Evolutionary conservation across 1,140 invertebrate species (phyloP).

Genomic region (Matsumurasca onukii): DNA sequence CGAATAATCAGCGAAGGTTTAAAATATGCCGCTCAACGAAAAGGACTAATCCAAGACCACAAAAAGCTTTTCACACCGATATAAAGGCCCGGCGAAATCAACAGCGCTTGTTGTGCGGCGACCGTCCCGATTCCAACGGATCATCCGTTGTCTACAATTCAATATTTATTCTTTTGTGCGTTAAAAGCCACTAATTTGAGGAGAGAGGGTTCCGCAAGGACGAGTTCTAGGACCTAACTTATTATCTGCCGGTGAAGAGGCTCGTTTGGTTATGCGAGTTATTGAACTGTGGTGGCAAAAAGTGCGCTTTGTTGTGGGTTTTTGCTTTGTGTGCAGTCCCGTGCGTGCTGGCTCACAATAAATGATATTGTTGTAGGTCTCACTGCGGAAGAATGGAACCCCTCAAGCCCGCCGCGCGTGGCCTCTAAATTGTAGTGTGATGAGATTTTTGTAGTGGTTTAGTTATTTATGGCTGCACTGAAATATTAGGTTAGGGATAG

Average conservation of each 20-base stretch:
- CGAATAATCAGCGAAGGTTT: too few species aligned
- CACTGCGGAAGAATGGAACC: neutral
- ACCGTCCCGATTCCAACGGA: neutral
- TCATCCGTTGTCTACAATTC: neutral
- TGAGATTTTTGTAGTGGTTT: too few species aligned
- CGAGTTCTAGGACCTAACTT: neutral
- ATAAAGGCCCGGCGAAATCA: too few species aligned
- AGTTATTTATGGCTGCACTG: too few species aligned
- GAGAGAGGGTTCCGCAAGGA: neutral
- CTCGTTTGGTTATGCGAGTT: constrained; percentile 8
- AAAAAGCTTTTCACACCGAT: too few species aligned
- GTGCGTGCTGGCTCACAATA: constrained; percentile 9
- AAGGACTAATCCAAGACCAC: too few species aligned
- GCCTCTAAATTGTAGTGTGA: constrained; percentile 17
- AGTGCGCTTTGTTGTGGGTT: neutral
- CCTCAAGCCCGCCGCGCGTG: constrained; percentile 1
- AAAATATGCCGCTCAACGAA: too few species aligned
- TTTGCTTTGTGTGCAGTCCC: constrained; percentile 6
- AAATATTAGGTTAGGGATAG: too few species aligned
- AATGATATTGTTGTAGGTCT: constrained; percentile 3
- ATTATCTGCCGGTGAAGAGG: constrained; percentile 11
- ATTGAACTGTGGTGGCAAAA: constrained; percentile 19
- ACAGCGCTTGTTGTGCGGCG: too few species aligned
- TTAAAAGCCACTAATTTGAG: constrained; percentile 3
- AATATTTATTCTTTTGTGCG: neutral